Evolutionary conservation across 92 coral and sea anemone species (phyloP), one percentile per base, ranked within the genome.

Genomic region (Umimayanthus chanpuru): DNA sequence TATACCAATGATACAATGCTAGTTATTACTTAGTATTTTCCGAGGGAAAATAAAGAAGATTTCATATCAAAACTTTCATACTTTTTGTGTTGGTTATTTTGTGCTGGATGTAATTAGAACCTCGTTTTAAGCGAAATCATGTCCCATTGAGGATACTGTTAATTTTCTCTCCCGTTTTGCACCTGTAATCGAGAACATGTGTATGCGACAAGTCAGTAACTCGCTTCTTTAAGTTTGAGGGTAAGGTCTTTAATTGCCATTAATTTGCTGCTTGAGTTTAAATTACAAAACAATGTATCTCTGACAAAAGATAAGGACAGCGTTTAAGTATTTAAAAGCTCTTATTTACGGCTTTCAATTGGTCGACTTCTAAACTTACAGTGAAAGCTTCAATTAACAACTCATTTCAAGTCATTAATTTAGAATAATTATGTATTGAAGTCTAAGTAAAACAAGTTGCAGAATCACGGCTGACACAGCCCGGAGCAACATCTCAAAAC

Each of bases 261-360:
- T 81, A 81, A 65, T 81, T 65, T 18, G 65, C 85, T 81, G 23
- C 85, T 30, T 40, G 61, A 38, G 58, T 61, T 39, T 81, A 41
- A 81, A 81, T 65, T 67, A 65, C 29, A 65, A 39, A 64, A 58
- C 53, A 41, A 32, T 80, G 41, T 6, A 65, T 61, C 70, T 26
- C 40, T 39, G 61, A 67, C 75, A 21, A 38, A 21, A 81, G 85
- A 81, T 81, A 65, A 81, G 18, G 36, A 39, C 32, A 21, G 68
- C 12, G 36, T 81, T 38, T 39, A 20, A 81, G 30, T 39, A 41
- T 26, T 81, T 21, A 38, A 12, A 81, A 15, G 70, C 30, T 39
- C 29, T 75, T 36, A 75, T 20, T 20, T 36, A 25, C 49, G 23
- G n/a, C 10, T 39, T 21, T 78, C 18, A 29, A 79, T 12, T 53